phyloP scores from a whole-genome alignment of 2,113 vertebrate species.

The Myrmecophaga tridactyla region DNA sequence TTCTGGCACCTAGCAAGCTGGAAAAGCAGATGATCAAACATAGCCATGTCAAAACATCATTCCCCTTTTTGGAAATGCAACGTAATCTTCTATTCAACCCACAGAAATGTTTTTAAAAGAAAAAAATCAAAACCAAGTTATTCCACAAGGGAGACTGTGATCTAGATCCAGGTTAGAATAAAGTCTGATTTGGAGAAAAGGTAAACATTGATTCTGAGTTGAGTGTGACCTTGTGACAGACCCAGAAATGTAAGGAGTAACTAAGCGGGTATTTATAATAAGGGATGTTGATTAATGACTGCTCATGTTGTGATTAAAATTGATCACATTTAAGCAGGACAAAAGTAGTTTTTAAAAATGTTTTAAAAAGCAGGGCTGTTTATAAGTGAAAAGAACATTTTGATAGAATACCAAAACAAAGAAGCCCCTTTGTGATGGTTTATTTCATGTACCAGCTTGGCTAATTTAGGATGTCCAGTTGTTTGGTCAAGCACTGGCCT shows the following conservation, averaged over 20 bases:
- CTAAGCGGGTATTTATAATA: neutral
- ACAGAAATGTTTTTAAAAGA: slow-evolving; percentile 31
- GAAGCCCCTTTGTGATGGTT: neutral
- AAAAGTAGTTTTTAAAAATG: neutral
- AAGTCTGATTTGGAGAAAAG: neutral
- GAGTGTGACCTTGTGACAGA: neutral
- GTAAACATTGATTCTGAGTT: neutral
- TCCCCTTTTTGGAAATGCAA: neutral
- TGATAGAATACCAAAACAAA: neutral
- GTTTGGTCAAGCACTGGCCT: too few relatives aligned
- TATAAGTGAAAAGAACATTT: neutral
- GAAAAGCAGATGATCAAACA: slow-evolving; percentile 28
- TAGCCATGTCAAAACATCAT: neutral
- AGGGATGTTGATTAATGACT: neutral
- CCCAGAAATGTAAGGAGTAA: neutral
- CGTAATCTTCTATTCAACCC: slow-evolving; percentile 20
- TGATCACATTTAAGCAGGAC: neutral
- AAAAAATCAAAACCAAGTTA: slow-evolving; percentile 25
- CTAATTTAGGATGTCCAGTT: too few relatives aligned
- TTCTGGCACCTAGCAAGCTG: too few relatives aligned
- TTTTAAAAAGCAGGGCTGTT: neutral
- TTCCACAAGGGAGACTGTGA: neutral
- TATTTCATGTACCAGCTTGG: too few relatives aligned
- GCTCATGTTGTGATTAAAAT: neutral
- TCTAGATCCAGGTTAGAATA: neutral